Evolutionary conservation across 1,140 invertebrate genomes (phyloP).

Genomic region (Neoseiulus cucumeris): DNA sequence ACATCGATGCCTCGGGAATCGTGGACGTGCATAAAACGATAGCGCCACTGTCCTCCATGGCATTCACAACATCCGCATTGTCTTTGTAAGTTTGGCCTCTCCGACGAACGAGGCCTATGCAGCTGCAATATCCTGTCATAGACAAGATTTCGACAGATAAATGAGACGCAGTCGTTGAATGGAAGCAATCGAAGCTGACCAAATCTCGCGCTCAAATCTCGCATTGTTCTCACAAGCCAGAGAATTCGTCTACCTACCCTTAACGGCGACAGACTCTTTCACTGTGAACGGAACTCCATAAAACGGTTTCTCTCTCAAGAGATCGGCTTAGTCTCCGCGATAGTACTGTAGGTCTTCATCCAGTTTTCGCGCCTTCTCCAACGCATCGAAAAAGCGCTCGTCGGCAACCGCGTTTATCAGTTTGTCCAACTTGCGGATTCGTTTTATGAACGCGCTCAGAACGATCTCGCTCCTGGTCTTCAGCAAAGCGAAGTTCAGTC

Average conservation of each 20-base stretch:
- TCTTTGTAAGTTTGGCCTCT: background rate
- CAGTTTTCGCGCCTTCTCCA: conserved; percentile 21
- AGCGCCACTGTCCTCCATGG: conserved; percentile 43
- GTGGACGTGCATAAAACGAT: conserved; percentile 58
- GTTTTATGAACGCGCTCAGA: conserved; percentile 23
- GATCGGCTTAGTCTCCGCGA: conserved; percentile 14
- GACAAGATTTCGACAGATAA: background rate
- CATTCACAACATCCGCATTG: conserved; percentile 44
- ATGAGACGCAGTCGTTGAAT: background rate
- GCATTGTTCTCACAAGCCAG: conserved; percentile 24
- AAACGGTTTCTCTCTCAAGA: conserved; percentile 17
- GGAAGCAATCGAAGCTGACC: background rate
- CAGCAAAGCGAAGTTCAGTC: too few species aligned
- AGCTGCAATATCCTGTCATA: background rate
- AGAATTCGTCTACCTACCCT: conserved; percentile 23
- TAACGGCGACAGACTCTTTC: conserved; percentile 20
- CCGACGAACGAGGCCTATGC: background rate
- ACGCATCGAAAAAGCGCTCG: conserved; percentile 21
- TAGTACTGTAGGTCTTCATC: conserved; percentile 28
- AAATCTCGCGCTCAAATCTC: background rate
- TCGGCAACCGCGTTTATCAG: conserved; percentile 24
- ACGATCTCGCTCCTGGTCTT: too few species aligned
- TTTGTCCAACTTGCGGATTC: conserved; percentile 24
- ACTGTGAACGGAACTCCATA: conserved; percentile 21
- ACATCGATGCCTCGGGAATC: conserved; percentile 57